phyloP scores from a whole-genome alignment of 2,888 invertebrate genomes.

The Seira ritae region DNA sequence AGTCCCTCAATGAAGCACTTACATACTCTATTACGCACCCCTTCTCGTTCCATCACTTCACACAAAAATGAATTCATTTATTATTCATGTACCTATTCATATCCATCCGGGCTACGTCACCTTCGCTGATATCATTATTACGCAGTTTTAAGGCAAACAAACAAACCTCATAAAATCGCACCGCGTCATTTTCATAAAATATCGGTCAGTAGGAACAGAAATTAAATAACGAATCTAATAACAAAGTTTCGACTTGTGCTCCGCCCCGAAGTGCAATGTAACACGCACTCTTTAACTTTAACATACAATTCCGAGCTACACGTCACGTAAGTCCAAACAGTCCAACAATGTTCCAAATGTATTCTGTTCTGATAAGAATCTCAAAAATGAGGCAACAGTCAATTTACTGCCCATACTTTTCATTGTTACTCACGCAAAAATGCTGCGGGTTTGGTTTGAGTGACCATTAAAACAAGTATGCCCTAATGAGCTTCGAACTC shows the following conservation, averaged over 20 bases:
- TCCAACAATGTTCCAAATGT: neutral
- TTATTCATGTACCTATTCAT: too few relatives aligned
- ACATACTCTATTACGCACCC: too few relatives aligned
- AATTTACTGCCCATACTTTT: neutral
- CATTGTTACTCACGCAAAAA: neutral
- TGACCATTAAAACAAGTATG: neutral
- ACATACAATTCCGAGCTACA: neutral
- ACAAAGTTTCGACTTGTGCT: neutral
- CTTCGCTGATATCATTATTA: neutral
- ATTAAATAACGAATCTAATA: neutral
- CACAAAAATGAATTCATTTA: neutral
- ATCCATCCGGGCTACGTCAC: too few relatives aligned
- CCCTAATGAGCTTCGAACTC: neutral
- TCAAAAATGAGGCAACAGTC: neutral
- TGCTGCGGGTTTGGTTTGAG: neutral
- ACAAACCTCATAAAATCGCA: neutral
- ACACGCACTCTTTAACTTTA: neutral
- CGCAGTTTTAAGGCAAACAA: neutral
- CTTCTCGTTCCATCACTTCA: neutral
- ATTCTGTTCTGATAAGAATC: neutral
- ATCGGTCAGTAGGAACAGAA: neutral
- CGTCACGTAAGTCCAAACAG: too few relatives aligned
- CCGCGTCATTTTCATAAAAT: neutral
- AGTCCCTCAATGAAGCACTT: neutral
- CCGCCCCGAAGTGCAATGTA: neutral